Conservation (phyloP, 2,113 vertebrate species). For the Climacteris rufus region DNA sequence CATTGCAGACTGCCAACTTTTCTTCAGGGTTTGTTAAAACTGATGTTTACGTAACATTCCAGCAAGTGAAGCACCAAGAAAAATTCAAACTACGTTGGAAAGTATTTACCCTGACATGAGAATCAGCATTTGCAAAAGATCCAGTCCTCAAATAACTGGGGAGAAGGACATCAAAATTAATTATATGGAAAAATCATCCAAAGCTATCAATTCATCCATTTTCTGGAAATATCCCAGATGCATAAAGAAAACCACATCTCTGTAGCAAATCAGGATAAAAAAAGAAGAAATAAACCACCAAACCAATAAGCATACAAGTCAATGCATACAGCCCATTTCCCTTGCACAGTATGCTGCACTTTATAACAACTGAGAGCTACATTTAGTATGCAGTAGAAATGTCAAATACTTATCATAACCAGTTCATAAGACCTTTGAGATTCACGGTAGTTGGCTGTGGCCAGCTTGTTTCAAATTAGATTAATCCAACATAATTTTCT, state of each 20-base stretch:
- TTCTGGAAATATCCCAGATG: background rate
- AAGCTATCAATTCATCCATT: background rate
- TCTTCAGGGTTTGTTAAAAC: background rate
- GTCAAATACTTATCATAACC: background rate
- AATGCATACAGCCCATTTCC: background rate
- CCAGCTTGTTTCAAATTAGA: constrained; percentile 35
- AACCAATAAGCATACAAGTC: background rate
- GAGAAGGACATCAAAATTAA: background rate
- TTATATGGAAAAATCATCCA: background rate
- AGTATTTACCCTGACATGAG: background rate
- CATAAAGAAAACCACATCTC: background rate
- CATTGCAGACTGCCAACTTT: background rate
- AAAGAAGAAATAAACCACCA: background rate
- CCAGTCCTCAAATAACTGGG: background rate
- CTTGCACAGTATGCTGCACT: background rate
- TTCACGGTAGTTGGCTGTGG: background rate
- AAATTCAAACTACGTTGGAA: background rate
- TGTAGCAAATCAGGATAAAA: background rate
- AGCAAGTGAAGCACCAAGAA: background rate
- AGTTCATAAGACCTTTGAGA: background rate
- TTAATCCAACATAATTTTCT: constrained; percentile 46
- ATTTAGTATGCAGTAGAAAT: background rate
- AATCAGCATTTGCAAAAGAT: background rate
- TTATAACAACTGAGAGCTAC: background rate
- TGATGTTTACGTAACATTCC: background rate